Percentiles rank a stretch among this genome's conserved stretches.
Evolutionary conservation across 2,888 invertebrate genomes (phyloP).

Genomic region (Antheraea assamensis): DNA sequence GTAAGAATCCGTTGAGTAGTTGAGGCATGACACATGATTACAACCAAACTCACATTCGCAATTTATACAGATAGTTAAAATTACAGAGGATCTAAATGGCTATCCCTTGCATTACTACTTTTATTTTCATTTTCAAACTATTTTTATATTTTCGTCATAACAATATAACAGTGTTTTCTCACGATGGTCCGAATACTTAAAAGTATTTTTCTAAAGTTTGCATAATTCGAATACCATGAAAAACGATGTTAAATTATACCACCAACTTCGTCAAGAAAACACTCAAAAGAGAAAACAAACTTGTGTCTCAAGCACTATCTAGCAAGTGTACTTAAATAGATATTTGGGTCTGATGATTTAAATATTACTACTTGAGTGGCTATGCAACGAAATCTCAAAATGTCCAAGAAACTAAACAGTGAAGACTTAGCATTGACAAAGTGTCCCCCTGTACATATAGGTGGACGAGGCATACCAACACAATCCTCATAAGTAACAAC

Average conservation of each 20-base stretch:
- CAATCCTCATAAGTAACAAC: neutral
- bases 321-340: neutral
- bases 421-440: neutral
- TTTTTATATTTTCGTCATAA: too few relatives aligned
- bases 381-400: neutral
- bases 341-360: neutral
- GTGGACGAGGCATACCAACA: neutral
- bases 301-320: neutral
- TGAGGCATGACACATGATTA: too few relatives aligned
- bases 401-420: neutral
- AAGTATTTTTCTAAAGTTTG: neutral
- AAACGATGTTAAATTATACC: neutral
- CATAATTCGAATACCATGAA: neutral
- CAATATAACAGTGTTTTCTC: neutral
- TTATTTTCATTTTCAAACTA: too few relatives aligned
- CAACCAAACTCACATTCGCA: too few relatives aligned
- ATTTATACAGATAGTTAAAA: too few relatives aligned
- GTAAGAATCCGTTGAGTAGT: too few relatives aligned
- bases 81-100: too few relatives aligned
- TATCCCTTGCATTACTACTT: too few relatives aligned
- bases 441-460: neutral
- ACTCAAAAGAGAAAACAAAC: slow-evolving; percentile 4
- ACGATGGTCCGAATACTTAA: neutral
- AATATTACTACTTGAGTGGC: neutral
- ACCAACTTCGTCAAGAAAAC: neutral